These are phyloP conservation scores for Sinocyclocheilus rhinocerous DNA, from an alignment of 2,113 vertebrate genomes.

Conservation along the genomic window DNA sequence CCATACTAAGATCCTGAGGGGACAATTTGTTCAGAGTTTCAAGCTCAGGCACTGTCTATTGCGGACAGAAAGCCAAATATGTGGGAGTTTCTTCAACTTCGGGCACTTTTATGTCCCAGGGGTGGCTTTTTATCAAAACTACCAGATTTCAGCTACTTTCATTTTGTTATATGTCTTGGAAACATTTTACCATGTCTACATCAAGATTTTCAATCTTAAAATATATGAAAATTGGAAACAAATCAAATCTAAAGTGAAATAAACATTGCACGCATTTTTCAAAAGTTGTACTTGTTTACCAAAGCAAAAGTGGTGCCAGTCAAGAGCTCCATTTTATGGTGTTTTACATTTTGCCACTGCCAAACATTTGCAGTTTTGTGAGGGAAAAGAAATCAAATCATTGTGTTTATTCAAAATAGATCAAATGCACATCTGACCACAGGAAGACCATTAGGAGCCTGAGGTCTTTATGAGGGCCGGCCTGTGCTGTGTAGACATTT, in stretches of 20 bases:
- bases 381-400: background rate
- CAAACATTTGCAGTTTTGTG: background rate
- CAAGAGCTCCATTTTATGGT: background rate
- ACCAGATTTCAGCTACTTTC: conserved; percentile 11
- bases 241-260: background rate
- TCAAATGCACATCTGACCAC: background rate
- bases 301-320: background rate
- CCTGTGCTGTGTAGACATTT: conserved; percentile 42
- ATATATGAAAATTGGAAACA: background rate
- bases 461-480: conserved; percentile 34
- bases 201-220: background rate
- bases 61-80: conserved; percentile 20
- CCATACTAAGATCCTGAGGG: conserved; percentile 22
- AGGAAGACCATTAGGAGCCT: background rate
- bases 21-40: conserved; percentile 12
- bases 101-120: conserved; percentile 4
- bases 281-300: background rate
- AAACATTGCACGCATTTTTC: background rate
- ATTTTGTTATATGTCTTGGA: background rate
- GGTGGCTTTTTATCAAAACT: conserved; percentile 2
- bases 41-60: conserved; percentile 12
- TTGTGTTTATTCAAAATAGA: background rate
- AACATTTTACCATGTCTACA: background rate
- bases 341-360: background rate
- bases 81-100: conserved; percentile 23